A percentile compares a stretch with the other conserved stretches of the same genome.
phyloP scores from a whole-genome alignment of 2,888 invertebrate species.

The Hedychridium roseum region DNA sequence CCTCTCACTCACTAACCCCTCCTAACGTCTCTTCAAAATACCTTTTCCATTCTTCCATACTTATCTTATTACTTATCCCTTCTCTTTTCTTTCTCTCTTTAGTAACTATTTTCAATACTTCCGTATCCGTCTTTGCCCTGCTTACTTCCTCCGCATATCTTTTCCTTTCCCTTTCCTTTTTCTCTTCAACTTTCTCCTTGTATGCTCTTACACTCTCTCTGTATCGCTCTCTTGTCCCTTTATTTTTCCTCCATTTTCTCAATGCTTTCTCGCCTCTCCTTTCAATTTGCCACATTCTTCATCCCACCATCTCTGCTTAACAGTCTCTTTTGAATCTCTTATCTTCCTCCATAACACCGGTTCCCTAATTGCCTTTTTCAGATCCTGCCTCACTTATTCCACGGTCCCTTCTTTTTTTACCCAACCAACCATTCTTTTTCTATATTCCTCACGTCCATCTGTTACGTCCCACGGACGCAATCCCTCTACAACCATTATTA shows the following conservation, averaged over 20 bases:
- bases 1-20: background rate
- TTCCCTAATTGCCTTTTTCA: background rate
- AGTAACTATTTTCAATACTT: background rate
- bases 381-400: background rate
- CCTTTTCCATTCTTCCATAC: constrained; percentile 6
- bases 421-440: background rate
- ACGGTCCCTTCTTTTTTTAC: background rate
- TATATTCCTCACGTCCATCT: background rate
- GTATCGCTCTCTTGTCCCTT: background rate
- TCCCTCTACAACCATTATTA: too few relatives aligned
- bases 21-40: constrained; percentile 2
- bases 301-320: background rate
- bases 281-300: background rate
- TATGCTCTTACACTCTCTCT: background rate
- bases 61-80: background rate
- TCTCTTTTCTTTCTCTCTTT: background rate
- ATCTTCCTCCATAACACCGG: background rate
- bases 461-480: too few relatives aligned
- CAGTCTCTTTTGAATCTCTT: background rate
- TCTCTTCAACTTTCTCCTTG: background rate
- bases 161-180: background rate
- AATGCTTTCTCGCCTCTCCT: background rate
- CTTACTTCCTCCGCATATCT: background rate
- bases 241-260: background rate
- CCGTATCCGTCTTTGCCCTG: background rate